These are phyloP conservation scores for Psittacula echo DNA, from an alignment of 2,797 vertebrate species.

Conservation along the genomic window DNA sequence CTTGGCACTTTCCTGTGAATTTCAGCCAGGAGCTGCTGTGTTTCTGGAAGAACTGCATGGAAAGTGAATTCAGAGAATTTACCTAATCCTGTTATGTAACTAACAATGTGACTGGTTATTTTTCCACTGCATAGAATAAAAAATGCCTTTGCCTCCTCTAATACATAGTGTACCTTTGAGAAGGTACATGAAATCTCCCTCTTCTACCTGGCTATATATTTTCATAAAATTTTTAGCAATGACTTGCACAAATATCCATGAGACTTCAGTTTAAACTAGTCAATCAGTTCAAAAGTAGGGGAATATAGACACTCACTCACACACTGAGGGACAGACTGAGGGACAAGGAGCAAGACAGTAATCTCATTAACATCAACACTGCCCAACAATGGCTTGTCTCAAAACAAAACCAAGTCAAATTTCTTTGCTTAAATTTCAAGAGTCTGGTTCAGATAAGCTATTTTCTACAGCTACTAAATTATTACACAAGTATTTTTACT, in stretches of 20 bases:
- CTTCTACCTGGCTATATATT: background rate
- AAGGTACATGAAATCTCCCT: background rate
- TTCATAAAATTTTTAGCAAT: background rate
- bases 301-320: background rate
- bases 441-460: background rate
- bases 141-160: background rate
- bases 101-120: background rate
- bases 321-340: fast-evolving
- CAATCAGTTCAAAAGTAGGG: background rate
- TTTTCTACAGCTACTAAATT: background rate
- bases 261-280: background rate
- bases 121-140: background rate
- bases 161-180: background rate
- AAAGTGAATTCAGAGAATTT: background rate
- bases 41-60: background rate
- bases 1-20: background rate
- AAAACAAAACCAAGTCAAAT: background rate
- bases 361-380: background rate
- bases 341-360: background rate
- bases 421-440: background rate
- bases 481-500: background rate
- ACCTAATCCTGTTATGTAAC: background rate
- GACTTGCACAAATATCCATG: background rate
- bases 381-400: background rate
- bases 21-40: background rate